phyloP scores from a whole-genome alignment of 2,113 vertebrate species.

The Chamaea fasciata region DNA sequence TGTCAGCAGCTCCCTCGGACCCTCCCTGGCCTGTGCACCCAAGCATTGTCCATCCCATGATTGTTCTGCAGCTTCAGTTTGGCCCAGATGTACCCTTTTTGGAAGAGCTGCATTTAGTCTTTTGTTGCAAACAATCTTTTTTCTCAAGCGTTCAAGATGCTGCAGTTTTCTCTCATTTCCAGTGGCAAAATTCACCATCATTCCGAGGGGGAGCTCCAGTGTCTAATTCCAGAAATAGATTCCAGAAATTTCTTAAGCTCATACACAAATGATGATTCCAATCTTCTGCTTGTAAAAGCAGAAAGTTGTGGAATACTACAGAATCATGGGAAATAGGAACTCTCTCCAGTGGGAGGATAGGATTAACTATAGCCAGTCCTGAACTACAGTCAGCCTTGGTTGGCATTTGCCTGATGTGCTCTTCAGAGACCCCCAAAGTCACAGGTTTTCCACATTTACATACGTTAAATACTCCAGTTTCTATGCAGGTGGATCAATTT shows the following conservation, averaged over 20 bases:
- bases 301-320: background rate
- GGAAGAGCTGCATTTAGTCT: background rate
- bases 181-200: background rate
- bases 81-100: background rate
- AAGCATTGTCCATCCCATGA: background rate
- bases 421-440: background rate
- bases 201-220: background rate
- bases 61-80: background rate
- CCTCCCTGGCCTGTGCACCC: background rate
- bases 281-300: background rate
- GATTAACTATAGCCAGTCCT: background rate
- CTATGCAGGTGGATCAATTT: background rate
- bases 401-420: background rate
- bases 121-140: background rate
- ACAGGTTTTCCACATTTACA: background rate
- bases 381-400: background rate
- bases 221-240: background rate
- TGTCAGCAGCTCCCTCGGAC: background rate
- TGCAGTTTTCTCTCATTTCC: background rate
- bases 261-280: accelerated
- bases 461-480: background rate
- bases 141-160: background rate
- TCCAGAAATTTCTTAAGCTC: background rate
- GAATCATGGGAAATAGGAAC: background rate
- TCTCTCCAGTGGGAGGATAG: background rate